Evolutionary conservation across 2,113 vertebrate genomes (phyloP), one percentile per base, ranked within the genome.

Genomic region (Zingel zingel): DNA sequence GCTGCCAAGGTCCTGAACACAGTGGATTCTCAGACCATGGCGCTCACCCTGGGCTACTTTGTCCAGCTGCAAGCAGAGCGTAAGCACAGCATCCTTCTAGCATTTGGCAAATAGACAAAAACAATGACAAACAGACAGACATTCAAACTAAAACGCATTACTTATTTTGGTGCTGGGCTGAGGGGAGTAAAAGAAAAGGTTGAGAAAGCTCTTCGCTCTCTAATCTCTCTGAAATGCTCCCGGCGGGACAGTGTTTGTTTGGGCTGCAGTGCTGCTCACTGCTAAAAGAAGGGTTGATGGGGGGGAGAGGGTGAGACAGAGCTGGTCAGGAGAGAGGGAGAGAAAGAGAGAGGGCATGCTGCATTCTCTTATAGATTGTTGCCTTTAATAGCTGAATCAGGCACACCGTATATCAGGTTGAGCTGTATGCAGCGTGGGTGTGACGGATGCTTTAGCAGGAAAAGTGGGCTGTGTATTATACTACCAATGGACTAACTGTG

Each of bases 41-140:
- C 98, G 21, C 94, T 99, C 94, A 99, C 98, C 0, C 91, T 99
- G 51, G 98, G 98, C 71, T 99, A 98, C 47, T 98, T 99, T 72
- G 97, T 99, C 80, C 97, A 98, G 93, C 94, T 99, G 66, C 98
- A 99, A 94, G 98, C 98, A 79, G 98, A 99, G 93, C 97, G 98
- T 99, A 97, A 96, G 97, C 88, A 81, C 87, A 18, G 66, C 53
- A 69, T 56, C 58, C 51, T 36, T 83, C 48, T 59, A 25, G 39
- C 57, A 9, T 73, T 69, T 79, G 73, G 61, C 51, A 77, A 70
- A 64, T 16, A 62, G 68, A 78, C 59, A 83, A 51, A 82, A 57
- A 63, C 48, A 36, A 56, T 48, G 45, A 74, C 53, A 78, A 73
- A 33, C 48, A 78, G 75, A 33, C 30, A 74, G 70, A 66, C 61